These are phyloP conservation scores for Sebastes iracundus DNA, from an alignment of 2,797 vertebrate genomes.

Conservation along the genomic window DNA sequence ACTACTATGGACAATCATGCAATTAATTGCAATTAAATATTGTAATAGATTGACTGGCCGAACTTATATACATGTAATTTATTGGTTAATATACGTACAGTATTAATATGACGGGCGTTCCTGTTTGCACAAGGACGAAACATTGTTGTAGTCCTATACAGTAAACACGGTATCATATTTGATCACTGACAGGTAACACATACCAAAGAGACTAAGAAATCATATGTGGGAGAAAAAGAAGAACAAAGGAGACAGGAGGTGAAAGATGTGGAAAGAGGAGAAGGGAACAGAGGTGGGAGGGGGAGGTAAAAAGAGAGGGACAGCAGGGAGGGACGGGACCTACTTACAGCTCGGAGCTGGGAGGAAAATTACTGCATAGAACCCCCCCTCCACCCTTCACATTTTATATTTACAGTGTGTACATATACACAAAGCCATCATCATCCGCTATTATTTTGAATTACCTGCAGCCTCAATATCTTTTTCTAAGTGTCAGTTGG, in stretches of 20 bases:
- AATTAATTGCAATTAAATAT: no score
- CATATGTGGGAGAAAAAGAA: background rate
- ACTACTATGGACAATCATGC: no score
- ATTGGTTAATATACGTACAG: no score
- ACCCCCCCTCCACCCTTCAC: background rate
- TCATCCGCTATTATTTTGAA: background rate
- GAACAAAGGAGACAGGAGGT: slow-evolving; percentile 3
- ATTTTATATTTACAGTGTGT: background rate
- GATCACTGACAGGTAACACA: background rate
- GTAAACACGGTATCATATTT: background rate
- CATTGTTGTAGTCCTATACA: background rate
- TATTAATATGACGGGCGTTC: background rate
- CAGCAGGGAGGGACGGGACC: background rate
- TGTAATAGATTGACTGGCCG: no score
- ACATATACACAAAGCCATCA: background rate
- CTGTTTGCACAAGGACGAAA: background rate
- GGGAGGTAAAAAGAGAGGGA: background rate
- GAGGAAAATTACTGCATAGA: slow-evolving; percentile 10
- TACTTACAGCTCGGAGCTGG: slow-evolving; percentile 1
- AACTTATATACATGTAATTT: background rate
- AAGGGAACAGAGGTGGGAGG: background rate
- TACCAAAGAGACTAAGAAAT: background rate
- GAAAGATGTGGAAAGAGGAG: slow-evolving; percentile 7
- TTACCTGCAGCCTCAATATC: background rate
- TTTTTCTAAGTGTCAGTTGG: background rate